These are phyloP conservation scores for Paedocypris micromegethes DNA, from an alignment of 2,797 vertebrate species.

Conservation along the genomic window DNA sequence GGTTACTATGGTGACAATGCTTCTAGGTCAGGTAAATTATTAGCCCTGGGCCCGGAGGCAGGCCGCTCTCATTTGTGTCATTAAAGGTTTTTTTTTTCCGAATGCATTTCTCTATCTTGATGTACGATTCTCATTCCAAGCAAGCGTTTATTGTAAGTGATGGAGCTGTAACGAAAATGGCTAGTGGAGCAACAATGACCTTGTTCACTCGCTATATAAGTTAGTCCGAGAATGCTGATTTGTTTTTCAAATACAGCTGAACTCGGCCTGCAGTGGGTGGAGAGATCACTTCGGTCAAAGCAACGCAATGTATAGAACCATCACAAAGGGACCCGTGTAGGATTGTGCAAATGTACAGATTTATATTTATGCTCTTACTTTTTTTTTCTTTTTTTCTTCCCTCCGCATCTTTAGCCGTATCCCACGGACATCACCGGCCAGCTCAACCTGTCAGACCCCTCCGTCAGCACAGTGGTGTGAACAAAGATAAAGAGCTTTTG, in stretches of 20 bases:
- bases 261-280: conserved; percentile 34
- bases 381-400: conserved; percentile 39
- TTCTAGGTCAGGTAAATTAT: conserved; percentile 48
- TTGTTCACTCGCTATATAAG: conserved; percentile 26
- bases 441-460: conserved; percentile 96
- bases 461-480: conserved; percentile 97
- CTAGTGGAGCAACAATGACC: conserved; percentile 27
- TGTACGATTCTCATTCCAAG: conserved; percentile 20
- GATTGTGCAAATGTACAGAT: not conserved
- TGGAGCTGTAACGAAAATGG: conserved; percentile 9
- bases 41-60: conserved; percentile 31
- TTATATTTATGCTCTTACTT: conserved; percentile 11
- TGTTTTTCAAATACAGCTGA: conserved; percentile 16
- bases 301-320: conserved; percentile 5
- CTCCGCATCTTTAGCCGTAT: conserved; percentile 80
- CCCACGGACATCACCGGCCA: conserved; percentile 94
- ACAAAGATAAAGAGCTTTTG: too few relatives aligned
- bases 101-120: conserved; percentile 1
- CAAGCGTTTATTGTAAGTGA: conserved; percentile 8
- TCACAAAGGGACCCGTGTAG: not conserved
- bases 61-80: conserved; percentile 20
- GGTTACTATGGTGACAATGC: conserved; percentile 45
- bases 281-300: conserved; percentile 36
- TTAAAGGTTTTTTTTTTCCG: conserved; percentile 18
- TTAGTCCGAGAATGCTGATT: not conserved